Evolutionary conservation across 2,888 invertebrate genomes (phyloP), one percentile per base, ranked within the genome.

Genomic region (Aleiodes testaceus): DNA sequence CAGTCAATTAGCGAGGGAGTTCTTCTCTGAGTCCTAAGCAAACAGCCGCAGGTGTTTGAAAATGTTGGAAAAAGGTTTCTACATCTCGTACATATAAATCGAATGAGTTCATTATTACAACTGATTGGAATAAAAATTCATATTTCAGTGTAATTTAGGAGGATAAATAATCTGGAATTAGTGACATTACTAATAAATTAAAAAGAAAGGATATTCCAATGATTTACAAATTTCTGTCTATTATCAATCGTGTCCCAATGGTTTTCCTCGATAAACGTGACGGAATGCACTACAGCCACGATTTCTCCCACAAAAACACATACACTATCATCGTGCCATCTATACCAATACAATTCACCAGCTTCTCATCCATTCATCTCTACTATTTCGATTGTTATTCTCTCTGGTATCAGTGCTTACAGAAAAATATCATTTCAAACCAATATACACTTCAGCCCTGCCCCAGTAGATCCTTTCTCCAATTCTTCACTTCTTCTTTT

Each of bases 1-100:
- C 81, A 80, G 83, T 83, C 81, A 85, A 85, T 85, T 84, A 85
- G 80, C 81, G 79, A 79, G 76, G 75, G 76, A 76, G 36, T 65
- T 75, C 59, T 59, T 59, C 59, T n/a, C n/a, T n/a, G 59, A 76
- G 81, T 82, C 85, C 85, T 83, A 83, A 84, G 77, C 78, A 85
- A 85, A 85, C 80, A 84, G 77, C 76, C 80, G 80, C 81, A 84
- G 84, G 84, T 85, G 83, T 84, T 84, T 82, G 80, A 82, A 82
- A 80, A 78, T 76, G 78, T 45, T 66, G 70, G 73, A 72, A 70
- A 45, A 36, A 65, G 14, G 42, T 42, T 59, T 59, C 59, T n/a
- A 49, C 36, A 50, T 14, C 65, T 36, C 30, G 75, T 74, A 75
- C 74, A 72, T 73, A 74, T 75, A 75, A 77, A 75, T 77, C 77